Evolutionary conservation across 2,113 vertebrate species (phyloP).

Genomic region (Xiphias gladius): DNA sequence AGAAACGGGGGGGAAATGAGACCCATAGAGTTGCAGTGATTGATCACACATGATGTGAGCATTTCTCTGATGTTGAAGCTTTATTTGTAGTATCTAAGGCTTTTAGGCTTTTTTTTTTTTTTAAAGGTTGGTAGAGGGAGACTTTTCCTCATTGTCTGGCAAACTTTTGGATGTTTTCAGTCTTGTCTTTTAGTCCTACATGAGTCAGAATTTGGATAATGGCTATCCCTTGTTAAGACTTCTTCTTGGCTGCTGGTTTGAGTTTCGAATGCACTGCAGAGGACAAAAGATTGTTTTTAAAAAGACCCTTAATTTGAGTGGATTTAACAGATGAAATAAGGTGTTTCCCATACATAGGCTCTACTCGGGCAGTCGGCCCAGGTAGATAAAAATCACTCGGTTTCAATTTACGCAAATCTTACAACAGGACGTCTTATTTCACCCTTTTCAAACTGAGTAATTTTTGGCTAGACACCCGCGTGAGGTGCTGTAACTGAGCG

Average conservation of each 20-base stretch:
- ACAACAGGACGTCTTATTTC: too few species aligned
- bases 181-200: too few species aligned
- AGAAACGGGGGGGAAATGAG: neutral
- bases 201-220: neutral
- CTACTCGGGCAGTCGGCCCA: too few species aligned
- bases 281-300: neutral
- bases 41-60: slow-evolving; percentile 33
- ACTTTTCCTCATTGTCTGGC: neutral
- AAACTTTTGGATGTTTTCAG: neutral
- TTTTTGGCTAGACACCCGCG: too few species aligned
- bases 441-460: too few species aligned
- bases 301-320: neutral
- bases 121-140: neutral
- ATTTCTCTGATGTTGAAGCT: slow-evolving; percentile 15
- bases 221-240: neutral
- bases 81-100: neutral
- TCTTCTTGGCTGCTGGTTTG: too few species aligned
- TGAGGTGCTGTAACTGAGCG: too few species aligned
- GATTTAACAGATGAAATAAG: neutral
- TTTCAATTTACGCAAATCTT: too few species aligned
- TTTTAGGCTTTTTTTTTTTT: neutral
- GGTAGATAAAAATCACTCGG: too few species aligned
- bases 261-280: too few species aligned
- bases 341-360: too few species aligned
- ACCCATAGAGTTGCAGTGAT: slow-evolving; percentile 37